A percentile compares a stretch with the other conserved stretches of the same genome.
Conservation (phyloP, 2,113 vertebrate genomes). For the Circaetus cinerascens region DNA sequence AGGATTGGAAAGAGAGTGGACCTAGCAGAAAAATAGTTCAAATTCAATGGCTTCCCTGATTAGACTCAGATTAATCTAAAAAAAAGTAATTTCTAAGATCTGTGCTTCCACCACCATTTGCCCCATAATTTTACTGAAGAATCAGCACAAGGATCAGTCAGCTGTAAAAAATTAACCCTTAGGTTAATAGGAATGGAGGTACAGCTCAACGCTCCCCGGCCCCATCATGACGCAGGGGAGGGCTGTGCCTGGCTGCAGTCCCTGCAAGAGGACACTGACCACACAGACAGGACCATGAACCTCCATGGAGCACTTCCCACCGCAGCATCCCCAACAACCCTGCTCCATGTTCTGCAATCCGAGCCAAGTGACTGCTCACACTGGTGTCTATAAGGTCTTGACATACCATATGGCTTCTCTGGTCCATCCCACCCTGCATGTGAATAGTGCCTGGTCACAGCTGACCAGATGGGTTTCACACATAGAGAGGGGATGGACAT, state of each 20-base stretch:
- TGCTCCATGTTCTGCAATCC: not conserved
- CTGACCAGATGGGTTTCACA: not conserved
- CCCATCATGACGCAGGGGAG: fast-evolving
- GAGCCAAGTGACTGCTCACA: not conserved
- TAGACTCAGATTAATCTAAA: not conserved
- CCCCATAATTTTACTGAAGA: not conserved
- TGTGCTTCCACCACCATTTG: not conserved
- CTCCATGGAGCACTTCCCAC: not conserved
- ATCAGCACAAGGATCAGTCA: not conserved
- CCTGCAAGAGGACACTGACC: not conserved
- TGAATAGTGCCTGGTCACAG: not conserved
- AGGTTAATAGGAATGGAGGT: not conserved
- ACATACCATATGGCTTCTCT: fast-evolving
- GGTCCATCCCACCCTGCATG: not conserved
- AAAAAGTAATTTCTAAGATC: not conserved
- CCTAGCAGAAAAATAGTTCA: not conserved
- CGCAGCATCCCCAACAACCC: not conserved
- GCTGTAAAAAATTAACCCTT: not conserved
- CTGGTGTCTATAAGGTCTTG: not conserved
- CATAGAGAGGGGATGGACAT: too few species aligned
- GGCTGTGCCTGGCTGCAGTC: not conserved
- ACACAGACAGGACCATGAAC: not conserved
- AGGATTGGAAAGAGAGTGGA: not conserved
- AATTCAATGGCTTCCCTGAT: not conserved
- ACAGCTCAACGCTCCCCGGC: not conserved